phyloP scores from a whole-genome alignment of 2,888 invertebrate genomes.

The Alloscopus bannaensis region DNA sequence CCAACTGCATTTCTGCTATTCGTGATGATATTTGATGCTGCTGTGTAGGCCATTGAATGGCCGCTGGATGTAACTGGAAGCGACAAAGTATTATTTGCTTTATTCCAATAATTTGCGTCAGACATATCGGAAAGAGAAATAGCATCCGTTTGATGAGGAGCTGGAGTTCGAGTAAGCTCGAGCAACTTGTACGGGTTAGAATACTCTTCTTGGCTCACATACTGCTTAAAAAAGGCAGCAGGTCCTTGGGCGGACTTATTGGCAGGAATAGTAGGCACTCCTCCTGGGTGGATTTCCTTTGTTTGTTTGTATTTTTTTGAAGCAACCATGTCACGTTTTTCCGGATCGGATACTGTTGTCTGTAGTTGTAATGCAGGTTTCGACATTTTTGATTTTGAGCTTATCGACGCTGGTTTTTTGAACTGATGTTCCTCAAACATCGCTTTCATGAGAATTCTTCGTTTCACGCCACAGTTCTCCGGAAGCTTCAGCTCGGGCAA shows the following conservation, averaged over 20 bases:
- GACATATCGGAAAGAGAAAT: no score
- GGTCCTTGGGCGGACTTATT: not conserved
- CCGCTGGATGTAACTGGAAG: no score
- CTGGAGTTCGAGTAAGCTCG: not conserved
- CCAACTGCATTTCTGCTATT: no score
- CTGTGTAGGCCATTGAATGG: no score
- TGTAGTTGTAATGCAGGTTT: no score
- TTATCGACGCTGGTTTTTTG: slow-evolving; percentile 28
- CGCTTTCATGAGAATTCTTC: slow-evolving; percentile 41
- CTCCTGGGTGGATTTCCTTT: not conserved
- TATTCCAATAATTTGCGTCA: no score
- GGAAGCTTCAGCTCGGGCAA: slow-evolving; percentile 23
- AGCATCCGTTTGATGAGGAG: not conserved
- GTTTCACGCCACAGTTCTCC: slow-evolving; percentile 39
- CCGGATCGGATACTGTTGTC: no score
- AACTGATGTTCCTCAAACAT: slow-evolving; percentile 34
- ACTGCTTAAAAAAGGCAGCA: slow-evolving; percentile 32
- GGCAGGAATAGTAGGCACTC: not conserved
- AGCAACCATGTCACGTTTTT: no score
- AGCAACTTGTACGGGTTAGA: slow-evolving; percentile 11
- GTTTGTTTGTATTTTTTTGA: no score
- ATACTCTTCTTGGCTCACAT: slow-evolving; percentile 24
- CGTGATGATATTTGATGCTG: no score
- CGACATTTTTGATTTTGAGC: no score
- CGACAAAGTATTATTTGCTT: no score